Base-by-base conservation (phyloP, 2,888 invertebrate species). In the Psylliodes chrysocephalus region DNA sequence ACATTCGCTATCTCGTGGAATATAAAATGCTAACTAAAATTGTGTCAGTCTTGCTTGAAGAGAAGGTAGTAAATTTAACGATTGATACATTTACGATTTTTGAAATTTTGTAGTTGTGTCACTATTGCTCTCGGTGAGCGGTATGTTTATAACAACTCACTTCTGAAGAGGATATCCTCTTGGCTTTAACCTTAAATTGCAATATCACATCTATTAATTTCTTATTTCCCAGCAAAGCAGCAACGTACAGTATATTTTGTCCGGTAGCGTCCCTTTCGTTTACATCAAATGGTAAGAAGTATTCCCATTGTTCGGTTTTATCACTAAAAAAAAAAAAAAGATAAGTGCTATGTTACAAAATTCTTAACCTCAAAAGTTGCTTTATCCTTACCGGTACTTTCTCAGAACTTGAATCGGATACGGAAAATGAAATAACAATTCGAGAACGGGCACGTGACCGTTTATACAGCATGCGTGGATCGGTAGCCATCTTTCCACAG, bases 381-480 rank as follows among this genome's bases (percentile, higher is more conserved):
- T n/a, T n/a, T n/a, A n/a, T n/a, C n/a, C 42, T 61, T 66, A 86
- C 86, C 83, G 84, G 75, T 86, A 90, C 75, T 87, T 87, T 66
- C 87, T 85, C 75, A 89, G 83, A 53, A 91, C 80, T 73, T 88
- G 83, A 25, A 88, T 86, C 0, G 96, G 95, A 83, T 97, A 98
- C 0, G 90, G 86, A 80, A 90, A 93, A 73, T 90, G 88, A 8
- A 98, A 87, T 8, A 98, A 85, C 56, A 92, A 82, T 60, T 93
- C 91, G 60, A 96, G 87, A 28, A 96, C 84, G 8, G 88, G 79
- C 19, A 90, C 85, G 81, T 96, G 95, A 0, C 95, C 95, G 75
- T 94, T 94, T 76, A 95, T 93, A 67, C 93, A 92, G 40, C 95
- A 95, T 5, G 96, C 95, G 84, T 98, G 98, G 17, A 96, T 85